Evolutionary conservation across 2,888 invertebrate species (phyloP), one percentile per base, ranked within the genome.

Genomic region (Plebejus anna): DNA sequence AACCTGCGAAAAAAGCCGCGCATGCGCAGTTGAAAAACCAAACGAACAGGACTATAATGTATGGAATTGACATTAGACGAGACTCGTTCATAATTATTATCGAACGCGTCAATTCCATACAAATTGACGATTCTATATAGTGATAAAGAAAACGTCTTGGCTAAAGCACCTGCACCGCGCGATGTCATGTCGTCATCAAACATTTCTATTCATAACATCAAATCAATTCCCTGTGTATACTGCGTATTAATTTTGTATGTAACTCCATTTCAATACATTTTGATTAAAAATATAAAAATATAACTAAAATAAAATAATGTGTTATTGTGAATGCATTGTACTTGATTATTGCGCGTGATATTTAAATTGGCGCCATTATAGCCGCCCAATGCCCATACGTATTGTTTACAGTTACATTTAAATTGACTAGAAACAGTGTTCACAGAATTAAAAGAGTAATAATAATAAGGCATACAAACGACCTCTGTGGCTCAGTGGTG

Each of bases 111-210:
- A 32, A 32, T 32, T 32, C 32, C 32, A 32, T 32, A 32, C 32
- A 32, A 32, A 32, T 32, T 32, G 32, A 2, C 32, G 32, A 32
- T 32, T 32, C 32, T 32, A 32, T 32, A 32, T n/a, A 32, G 32
- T 32, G 32, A 32, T 32, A 32, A 32, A 32, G 32, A 32, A 32
- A 32, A 32, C 32, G 32, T 32, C 32, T 32, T 32, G 32, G 32
- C 32, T 2, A 32, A 32, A 32, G 32, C 1, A 32, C 80, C 80
- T 81, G 32, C 66, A 66, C 66, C 32, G 32, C 66, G 36, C 79
- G 80, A 81, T 82, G 79, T 82, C 78, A 79, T 79, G 80, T 81
- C 81, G 79, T 82, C 78, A 79, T 79, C 81, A 80, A 77, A 75
- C 38, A 76, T 71, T 75, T 76, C 75, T 38, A 78, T 73, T 75